phyloP scores from a whole-genome alignment of 2,113 vertebrate species.

The Sorex araneus region DNA sequence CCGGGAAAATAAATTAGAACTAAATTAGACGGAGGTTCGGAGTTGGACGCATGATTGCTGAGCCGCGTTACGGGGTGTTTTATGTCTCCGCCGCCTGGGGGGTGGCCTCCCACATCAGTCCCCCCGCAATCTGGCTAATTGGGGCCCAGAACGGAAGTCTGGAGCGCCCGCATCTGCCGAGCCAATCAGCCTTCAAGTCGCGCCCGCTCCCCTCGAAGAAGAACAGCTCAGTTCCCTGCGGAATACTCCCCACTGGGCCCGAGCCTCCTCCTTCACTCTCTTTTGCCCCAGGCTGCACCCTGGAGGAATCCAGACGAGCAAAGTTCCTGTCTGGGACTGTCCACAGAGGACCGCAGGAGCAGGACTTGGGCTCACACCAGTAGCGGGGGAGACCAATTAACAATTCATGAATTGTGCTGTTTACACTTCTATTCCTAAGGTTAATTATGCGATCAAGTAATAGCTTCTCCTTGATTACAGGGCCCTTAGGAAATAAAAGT shows the following conservation, averaged over 20 bases:
- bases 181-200: not conserved
- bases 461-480: slow-evolving; percentile 82
- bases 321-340: slow-evolving; percentile 64
- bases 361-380: slow-evolving; percentile 72
- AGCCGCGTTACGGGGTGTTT: slow-evolving; percentile 54
- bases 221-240: not conserved
- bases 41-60: slow-evolving; percentile 61
- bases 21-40: slow-evolving; percentile 72
- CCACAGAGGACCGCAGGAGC: slow-evolving; percentile 72
- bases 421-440: slow-evolving; percentile 81
- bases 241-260: not conserved
- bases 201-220: not conserved
- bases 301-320: slow-evolving; percentile 69
- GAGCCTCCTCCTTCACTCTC: slow-evolving; percentile 31
- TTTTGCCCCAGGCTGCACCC: not conserved
- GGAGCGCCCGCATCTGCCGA: not conserved
- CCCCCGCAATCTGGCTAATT: not conserved
- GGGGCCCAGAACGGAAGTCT: not conserved
- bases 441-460: slow-evolving; percentile 84
- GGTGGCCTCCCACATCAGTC: not conserved
- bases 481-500: slow-evolving; percentile 81
- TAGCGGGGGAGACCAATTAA: slow-evolving; percentile 77
- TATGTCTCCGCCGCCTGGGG: not conserved
- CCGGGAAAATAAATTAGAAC: slow-evolving; percentile 78
- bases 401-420: slow-evolving; percentile 81